Evolutionary conservation across 1,140 invertebrate species (phyloP).

Genomic region (Artemia franciscana): DNA sequence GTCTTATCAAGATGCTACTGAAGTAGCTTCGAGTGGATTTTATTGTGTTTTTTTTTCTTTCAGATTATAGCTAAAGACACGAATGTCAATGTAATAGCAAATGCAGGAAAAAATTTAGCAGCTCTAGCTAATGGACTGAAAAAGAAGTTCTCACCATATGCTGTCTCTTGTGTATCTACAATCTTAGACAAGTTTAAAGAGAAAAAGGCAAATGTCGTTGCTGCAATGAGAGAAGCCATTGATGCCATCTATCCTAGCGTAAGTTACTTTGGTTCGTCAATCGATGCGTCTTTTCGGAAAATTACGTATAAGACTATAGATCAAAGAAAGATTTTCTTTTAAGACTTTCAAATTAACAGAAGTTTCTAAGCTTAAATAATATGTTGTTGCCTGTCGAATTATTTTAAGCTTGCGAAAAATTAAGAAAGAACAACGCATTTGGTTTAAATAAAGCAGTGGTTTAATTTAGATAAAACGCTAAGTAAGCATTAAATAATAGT

Average conservation of each 20-base stretch:
- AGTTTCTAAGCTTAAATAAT: too few relatives aligned
- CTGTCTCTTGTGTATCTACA: conserved; percentile 45
- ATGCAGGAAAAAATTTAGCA: conserved; percentile 61
- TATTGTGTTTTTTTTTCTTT: conserved; percentile 15
- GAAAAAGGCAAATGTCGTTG: conserved; percentile 77
- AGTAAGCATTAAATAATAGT: too few relatives aligned
- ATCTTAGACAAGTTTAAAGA: conserved; percentile 92
- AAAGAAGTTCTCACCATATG: conserved; percentile 64
- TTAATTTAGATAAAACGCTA: too few relatives aligned
- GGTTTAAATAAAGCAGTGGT: too few relatives aligned
- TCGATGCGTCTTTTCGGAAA: too few relatives aligned
- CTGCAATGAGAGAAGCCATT: conserved; percentile 61
- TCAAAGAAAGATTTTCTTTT: not conserved
- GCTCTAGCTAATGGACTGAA: conserved; percentile 63
- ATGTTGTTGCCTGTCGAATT: too few relatives aligned
- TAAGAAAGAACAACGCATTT: too few relatives aligned
- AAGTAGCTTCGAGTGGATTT: too few relatives aligned
- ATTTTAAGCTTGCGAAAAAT: too few relatives aligned
- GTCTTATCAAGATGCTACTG: too few relatives aligned
- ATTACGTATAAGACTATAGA: not conserved
- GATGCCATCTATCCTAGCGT: conserved; percentile 67
- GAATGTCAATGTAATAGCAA: conserved; percentile 75
- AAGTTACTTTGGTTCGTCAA: conserved; percentile 19
- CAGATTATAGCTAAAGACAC: conserved; percentile 72
- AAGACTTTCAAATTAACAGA: not conserved